A percentile compares a stretch with the other conserved stretches of the same genome.
phyloP scores from a whole-genome alignment of 2,113 vertebrate genomes.

The Meleagris gallopavo region DNA sequence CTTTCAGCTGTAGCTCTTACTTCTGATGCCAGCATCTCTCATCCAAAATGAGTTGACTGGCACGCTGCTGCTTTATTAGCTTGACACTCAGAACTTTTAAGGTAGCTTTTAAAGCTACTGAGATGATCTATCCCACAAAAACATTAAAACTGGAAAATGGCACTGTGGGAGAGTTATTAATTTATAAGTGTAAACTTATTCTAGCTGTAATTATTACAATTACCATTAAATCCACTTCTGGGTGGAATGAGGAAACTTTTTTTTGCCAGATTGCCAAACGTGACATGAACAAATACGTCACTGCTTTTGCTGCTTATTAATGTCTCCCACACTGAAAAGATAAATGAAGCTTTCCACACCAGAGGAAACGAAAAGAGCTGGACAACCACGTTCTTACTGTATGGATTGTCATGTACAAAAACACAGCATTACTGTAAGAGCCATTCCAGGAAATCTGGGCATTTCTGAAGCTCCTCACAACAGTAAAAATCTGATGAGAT shows the following conservation, averaged over 20 bases:
- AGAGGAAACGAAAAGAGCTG: neutral
- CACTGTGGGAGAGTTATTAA: neutral
- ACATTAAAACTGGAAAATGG: neutral
- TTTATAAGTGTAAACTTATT: neutral
- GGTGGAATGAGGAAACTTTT: neutral
- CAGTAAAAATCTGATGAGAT: neutral
- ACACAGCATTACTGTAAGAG: neutral
- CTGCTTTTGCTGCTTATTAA: neutral
- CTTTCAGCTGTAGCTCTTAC: neutral
- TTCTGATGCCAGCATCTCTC: neutral
- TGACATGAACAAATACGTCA: neutral
- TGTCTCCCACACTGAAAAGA: neutral
- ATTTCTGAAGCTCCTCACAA: neutral
- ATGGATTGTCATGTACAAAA: neutral
- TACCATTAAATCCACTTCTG: neutral
- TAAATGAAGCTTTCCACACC: neutral
- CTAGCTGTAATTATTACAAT: neutral
- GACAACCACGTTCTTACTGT: neutral
- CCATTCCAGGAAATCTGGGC: neutral
- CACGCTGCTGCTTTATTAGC: neutral
- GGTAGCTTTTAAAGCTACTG: neutral
- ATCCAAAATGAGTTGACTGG: neutral
- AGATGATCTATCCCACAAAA: neutral
- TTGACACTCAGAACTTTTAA: neutral
- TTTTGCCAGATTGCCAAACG: neutral